Base-by-base conservation (phyloP, 2,113 vertebrate species). In the Phycodurus eques region DNA sequence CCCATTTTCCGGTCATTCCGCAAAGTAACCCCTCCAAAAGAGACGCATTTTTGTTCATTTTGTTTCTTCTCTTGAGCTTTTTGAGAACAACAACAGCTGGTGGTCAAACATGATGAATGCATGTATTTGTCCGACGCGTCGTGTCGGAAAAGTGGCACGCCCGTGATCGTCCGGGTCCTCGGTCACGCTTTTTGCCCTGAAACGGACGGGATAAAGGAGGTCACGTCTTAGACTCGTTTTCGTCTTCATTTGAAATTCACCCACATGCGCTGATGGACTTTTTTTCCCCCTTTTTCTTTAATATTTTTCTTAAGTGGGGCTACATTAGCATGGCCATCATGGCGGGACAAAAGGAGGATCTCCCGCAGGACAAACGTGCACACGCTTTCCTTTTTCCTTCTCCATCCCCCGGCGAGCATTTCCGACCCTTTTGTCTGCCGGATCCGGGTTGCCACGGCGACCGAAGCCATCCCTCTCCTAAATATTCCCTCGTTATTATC, bases 401-500 rank as follows among this genome's bases (percentile, higher is more conserved):
- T 71, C 74, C 75, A 14, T 82, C 79, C 77, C 68, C 75, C 53
- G 76, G 79, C 86, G 87, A 85, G 87, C 86, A 86, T 83, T 85
- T 71, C 80, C 13, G 71, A 80, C 80, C 81, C 88, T 85, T 90
- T 90, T 90, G 88, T 90, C 88, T 89, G 91, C 90, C 82, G 75
- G 86, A 83, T 81, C 85, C 77, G 13, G 77, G 90, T 92, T 89
- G 47, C 91, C 89, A 90, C 89, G 88, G 81, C 79, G 53, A 91
- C 87, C 78, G 4, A 3, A 80, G 73, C 73, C 89, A 87, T 91
- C 83, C 83, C 85, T 90, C 90, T 88, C 90, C 86, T 88, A 83
- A 87, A 90, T 89, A 89, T 85, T 73, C 88, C 83, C 49, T 0
- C n/a, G n/a, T 88, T 83, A 84, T 91, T 90, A 91, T 90, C 82